Evolutionary conservation across 2,888 invertebrate genomes (phyloP).

Genomic region (Latheticus oryzae): DNA sequence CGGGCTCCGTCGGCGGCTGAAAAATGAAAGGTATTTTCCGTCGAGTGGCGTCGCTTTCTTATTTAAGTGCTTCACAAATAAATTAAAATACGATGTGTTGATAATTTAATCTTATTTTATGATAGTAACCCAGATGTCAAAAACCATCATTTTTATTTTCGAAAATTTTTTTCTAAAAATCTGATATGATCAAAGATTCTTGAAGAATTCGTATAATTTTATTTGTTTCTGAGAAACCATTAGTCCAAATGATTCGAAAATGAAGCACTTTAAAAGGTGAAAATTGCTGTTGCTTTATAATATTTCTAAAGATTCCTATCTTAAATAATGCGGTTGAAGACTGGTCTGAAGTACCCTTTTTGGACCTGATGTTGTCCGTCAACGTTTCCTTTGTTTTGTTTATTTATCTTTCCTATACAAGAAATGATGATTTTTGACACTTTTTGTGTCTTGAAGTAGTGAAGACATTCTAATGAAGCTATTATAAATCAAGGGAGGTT

Average conservation of each 20-base stretch:
- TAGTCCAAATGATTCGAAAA: conserved; percentile 47
- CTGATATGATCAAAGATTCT: conserved; percentile 1
- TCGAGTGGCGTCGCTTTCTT: conserved; percentile 25
- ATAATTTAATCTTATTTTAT: background rate
- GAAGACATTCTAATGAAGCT: conserved; percentile 35
- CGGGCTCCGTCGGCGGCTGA: conserved; percentile 24
- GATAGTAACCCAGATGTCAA: background rate
- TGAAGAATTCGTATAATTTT: conserved; percentile 24
- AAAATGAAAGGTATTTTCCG: conserved; percentile 12
- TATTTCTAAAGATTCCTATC: conserved; percentile 55
- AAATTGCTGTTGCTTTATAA: conserved; percentile 42
- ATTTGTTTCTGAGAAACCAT: conserved; percentile 51
- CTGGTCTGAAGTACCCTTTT: conserved; percentile 54
- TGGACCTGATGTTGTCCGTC: conserved; percentile 54
- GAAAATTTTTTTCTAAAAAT: no score
- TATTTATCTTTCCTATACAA: conserved; percentile 53
- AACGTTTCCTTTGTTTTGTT: conserved; percentile 51
- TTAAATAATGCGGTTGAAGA: conserved; percentile 52
- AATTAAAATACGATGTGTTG: no score
- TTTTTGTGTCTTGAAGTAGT: conserved; percentile 40
- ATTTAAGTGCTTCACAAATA: no score
- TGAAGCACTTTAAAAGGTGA: conserved; percentile 45
- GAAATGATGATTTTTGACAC: conserved; percentile 56
- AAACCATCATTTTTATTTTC: background rate
- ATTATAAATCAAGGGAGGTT: conserved; percentile 28